Percentiles rank a stretch among this genome's conserved stretches.
phyloP scores from a whole-genome alignment of 2,888 invertebrate species.

The Perithous albicinctus region DNA sequence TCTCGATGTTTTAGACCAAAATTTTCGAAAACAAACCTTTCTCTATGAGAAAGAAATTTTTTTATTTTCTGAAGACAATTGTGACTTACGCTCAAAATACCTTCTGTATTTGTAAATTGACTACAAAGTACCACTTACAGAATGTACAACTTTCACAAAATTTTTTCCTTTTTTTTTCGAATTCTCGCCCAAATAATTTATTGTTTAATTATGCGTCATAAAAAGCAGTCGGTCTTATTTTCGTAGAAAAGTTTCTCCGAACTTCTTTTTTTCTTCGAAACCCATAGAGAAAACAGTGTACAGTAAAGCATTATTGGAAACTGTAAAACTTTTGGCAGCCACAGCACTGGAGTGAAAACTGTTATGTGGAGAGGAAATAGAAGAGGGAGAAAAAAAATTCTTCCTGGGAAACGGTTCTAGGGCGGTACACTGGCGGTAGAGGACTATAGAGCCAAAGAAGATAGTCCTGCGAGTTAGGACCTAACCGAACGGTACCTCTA shows the following conservation, averaged over 20 bases:
- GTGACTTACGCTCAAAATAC: too few species aligned
- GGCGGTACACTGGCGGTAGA: slow-evolving; percentile 1
- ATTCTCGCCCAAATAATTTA: slow-evolving; percentile 16
- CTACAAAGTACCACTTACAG: too few species aligned
- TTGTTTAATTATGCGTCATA: slow-evolving; percentile 38
- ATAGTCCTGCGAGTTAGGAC: slow-evolving; percentile 12
- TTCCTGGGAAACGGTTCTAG: slow-evolving; percentile 9
- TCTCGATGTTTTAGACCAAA: too few species aligned
- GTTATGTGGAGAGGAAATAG: slow-evolving; percentile 6
- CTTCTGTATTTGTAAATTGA: too few species aligned
- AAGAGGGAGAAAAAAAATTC: background rate
- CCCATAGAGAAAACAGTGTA: slow-evolving; percentile 14
- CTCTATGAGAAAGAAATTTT: too few species aligned
- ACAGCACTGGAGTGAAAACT: slow-evolving; percentile 32
- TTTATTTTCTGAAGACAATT: too few species aligned
- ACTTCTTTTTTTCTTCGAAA: slow-evolving; percentile 27
- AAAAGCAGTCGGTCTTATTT: slow-evolving; percentile 16
- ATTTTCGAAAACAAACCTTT: too few species aligned
- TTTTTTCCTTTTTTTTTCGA: slow-evolving; percentile 22
- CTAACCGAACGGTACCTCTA: slow-evolving; percentile 37
- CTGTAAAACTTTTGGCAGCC: slow-evolving; percentile 54
- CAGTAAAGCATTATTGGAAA: slow-evolving; percentile 30
- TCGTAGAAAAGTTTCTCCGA: slow-evolving; percentile 23
- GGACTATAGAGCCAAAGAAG: background rate
- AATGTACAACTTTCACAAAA: background rate